Conservation (phyloP, 2,797 vertebrate genomes). For the Eremophila alpestris region DNA sequence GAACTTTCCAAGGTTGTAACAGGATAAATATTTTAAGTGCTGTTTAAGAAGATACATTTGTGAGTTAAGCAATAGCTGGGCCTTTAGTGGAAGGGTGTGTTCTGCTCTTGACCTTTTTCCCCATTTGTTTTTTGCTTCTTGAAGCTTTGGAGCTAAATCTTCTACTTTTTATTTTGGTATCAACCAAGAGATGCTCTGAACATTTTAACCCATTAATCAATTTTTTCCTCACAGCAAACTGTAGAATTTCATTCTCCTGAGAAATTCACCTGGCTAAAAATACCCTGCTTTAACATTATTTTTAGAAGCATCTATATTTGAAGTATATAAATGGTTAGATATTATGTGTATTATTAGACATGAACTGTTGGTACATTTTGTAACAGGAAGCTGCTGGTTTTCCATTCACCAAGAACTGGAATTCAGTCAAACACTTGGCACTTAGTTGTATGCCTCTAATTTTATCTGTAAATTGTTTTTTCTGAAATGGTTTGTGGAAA, state of each 20-base stretch:
- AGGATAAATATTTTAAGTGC: background rate
- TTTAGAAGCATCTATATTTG: constrained; percentile 68
- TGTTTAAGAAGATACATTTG: background rate
- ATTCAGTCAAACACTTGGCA: constrained; percentile 75
- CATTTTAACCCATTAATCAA: background rate
- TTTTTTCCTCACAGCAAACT: background rate
- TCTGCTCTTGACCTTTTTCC: background rate
- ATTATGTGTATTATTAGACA: constrained; percentile 73
- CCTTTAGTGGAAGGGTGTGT: background rate
- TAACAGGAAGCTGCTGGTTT: constrained; percentile 80
- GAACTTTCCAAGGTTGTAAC: background rate
- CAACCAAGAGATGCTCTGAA: background rate
- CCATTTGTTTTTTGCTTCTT: background rate
- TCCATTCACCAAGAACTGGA: constrained; percentile 79
- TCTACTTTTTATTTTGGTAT: background rate
- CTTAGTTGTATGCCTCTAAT: constrained; percentile 61
- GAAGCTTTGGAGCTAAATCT: background rate
- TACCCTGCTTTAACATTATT: constrained; percentile 57
- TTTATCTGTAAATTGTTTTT: constrained; percentile 67
- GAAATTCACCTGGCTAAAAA: constrained; percentile 76
- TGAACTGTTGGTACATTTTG: constrained; percentile 78
- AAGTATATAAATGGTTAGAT: constrained; percentile 62
- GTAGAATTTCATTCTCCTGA: constrained; percentile 36
- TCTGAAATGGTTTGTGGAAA: constrained; percentile 64
- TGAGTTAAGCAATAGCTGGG: background rate